A percentile compares a stretch with the other conserved stretches of the same genome.
phyloP scores from a whole-genome alignment of 2,113 vertebrate species.

The Hystrix brachyura region DNA sequence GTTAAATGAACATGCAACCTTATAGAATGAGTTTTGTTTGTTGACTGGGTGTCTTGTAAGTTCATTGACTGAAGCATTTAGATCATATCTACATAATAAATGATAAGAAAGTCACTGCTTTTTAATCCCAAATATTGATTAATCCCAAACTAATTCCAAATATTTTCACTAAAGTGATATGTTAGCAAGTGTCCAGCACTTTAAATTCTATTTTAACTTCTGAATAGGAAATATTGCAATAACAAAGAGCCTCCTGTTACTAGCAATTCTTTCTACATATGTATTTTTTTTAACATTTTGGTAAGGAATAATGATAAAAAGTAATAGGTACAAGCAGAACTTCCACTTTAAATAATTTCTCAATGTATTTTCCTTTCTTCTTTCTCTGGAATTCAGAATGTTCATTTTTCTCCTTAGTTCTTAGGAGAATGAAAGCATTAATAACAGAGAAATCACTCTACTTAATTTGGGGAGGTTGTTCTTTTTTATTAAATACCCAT shows the following conservation, averaged over 20 bases:
- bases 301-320: not conserved
- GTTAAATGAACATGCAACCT: not conserved
- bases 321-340: not conserved
- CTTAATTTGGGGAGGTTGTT: slow-evolving; percentile 35
- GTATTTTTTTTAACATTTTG: not conserved
- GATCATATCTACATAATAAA: not conserved
- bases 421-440: slow-evolving; percentile 23
- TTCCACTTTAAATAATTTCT: not conserved
- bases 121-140: not conserved
- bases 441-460: not conserved
- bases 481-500: slow-evolving; percentile 35
- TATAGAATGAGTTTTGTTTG: not conserved
- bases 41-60: not conserved
- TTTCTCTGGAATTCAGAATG: not conserved
- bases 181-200: not conserved
- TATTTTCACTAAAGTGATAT: not conserved
- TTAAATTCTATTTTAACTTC: not conserved
- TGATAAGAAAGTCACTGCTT: not conserved
- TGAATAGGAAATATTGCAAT: not conserved
- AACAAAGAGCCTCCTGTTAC: not conserved
- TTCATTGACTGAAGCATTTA: not conserved
- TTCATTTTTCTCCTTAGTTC: slow-evolving; percentile 21
- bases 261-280: not conserved
- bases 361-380: not conserved
- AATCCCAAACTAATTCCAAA: not conserved